Conservation (phyloP, 2,113 vertebrate genomes). For the Emydura subglobosa region DNA sequence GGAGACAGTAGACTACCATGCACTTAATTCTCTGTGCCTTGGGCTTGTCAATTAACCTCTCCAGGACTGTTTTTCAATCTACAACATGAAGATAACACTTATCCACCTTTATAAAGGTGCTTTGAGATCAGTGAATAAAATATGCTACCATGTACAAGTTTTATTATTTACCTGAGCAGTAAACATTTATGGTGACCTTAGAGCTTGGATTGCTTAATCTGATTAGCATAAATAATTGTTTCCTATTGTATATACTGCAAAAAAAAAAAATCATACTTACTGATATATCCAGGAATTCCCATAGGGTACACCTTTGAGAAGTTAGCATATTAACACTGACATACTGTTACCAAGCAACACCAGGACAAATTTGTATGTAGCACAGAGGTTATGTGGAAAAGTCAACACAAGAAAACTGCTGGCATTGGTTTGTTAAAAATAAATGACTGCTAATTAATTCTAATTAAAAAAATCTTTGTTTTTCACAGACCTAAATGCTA, state of each 20-base stretch:
- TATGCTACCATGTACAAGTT: not conserved
- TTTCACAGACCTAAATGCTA: not conserved
- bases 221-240: not conserved
- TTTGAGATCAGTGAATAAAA: not conserved
- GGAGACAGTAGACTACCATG: not conserved
- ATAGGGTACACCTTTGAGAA: fast-evolving
- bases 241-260: not conserved
- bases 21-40: not conserved
- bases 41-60: not conserved
- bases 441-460: not conserved
- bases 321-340: not conserved
- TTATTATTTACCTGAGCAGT: not conserved
- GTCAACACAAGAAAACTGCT: not conserved
- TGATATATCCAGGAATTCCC: not conserved
- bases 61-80: not conserved
- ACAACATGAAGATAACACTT: not conserved
- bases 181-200: not conserved
- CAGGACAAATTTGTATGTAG: not conserved
- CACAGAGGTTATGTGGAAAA: not conserved
- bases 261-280: not conserved
- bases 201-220: not conserved
- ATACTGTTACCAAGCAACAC: not conserved
- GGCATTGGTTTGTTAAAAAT: not conserved
- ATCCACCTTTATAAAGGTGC: not conserved
- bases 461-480: not conserved